phyloP scores from a whole-genome alignment of 2,797 vertebrate genomes.

The Cercopithecus mitis region DNA sequence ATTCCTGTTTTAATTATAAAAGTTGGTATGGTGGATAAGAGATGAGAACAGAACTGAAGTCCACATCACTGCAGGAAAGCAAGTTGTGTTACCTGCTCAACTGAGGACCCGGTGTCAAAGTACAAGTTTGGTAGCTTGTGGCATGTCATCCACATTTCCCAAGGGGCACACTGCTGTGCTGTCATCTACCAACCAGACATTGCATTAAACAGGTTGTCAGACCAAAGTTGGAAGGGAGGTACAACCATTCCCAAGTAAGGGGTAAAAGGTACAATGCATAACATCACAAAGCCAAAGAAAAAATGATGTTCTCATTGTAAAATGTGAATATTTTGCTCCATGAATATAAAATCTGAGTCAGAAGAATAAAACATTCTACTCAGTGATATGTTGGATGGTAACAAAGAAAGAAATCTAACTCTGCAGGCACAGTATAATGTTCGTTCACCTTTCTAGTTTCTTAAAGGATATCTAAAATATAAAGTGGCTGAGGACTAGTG shows the following conservation, averaged over 20 bases:
- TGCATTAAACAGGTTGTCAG: neutral
- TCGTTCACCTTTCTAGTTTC: neutral
- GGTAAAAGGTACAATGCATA: neutral
- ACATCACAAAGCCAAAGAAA: neutral
- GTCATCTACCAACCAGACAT: neutral
- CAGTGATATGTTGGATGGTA: neutral
- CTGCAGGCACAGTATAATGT: neutral
- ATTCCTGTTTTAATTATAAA: constrained; percentile 78
- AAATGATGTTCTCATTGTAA: neutral
- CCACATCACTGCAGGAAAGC: neutral
- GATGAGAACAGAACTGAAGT: neutral
- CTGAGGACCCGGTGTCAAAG: neutral
- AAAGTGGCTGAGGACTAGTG: neutral
- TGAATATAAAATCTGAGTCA: too few species aligned
- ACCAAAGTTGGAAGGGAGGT: neutral
- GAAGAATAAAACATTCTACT: neutral
- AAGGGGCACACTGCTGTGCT: neutral
- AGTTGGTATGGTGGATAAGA: neutral
- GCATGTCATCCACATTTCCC: too few species aligned
- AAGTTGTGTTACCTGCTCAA: neutral
- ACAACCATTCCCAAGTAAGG: neutral
- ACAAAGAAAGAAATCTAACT: neutral
- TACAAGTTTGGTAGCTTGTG: neutral
- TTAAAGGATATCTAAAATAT: neutral
- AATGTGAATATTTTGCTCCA: neutral